Evolutionary conservation across 37 sponge, comb jelly and placozoan species (phyloP), one percentile per base, ranked within the genome.

Genomic region (Halisarca cf. caerulea): DNA sequence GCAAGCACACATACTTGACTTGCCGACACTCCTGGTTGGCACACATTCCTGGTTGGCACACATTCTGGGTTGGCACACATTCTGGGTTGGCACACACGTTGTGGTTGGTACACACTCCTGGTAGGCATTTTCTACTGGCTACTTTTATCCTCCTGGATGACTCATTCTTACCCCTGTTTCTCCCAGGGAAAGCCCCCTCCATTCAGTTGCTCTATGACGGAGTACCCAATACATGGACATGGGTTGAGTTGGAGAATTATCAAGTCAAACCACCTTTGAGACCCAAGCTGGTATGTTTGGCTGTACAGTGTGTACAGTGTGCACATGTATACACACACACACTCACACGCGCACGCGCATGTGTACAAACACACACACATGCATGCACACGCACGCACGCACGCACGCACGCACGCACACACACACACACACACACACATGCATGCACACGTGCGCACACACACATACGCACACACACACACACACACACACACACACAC

Each of bases 181-280:
- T n/a, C 28, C 40, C 35, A 30, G 89, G 53, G 60, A 83, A 80
- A 82, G 84, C 33, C 77, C 81, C 32, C 73, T 73, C 30, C 32
- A 82, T 18, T 58, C 81, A 28, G n/a, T 86, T 11, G 18, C 70
- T 69, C 0, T 82, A 82, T 69, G 18, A 37, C 64, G 88, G 85
- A 24, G 77, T 7, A 4, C 59, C 79, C n/a, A 90, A 87, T 51
- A 66, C 64, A 15, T 94, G 95, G 95, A 85, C 78, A 42, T 94
- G 95, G 95, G 92, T 89, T 57, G 82, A 91, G 66, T 74, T 94
- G 75, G 89, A 73, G 36, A 15, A 20, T 2, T 55, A 58, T 34
- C 37, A 80, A 2, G 90, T 93, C 51, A 41, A 44, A 7, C 94
- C 94, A 20, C 94, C 94, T 25, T 86, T 89, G 54, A 84, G 59